Base-by-base conservation (phyloP, 2,113 vertebrate species). In the Mastomys coucha region DNA sequence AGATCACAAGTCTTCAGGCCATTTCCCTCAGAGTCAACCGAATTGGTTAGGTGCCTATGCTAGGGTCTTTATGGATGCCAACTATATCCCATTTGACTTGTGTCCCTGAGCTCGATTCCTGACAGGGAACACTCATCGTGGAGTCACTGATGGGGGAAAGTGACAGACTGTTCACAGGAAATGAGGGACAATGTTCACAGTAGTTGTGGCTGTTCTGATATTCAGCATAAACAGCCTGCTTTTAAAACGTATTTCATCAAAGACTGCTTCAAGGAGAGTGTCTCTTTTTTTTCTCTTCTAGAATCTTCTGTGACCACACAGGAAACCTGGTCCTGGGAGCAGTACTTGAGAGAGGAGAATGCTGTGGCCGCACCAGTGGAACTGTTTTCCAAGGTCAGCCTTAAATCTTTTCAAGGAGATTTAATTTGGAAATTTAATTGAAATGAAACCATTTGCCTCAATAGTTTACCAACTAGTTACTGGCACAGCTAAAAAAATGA, bases 351-450 rank as follows among this genome's bases (percentile, higher is more conserved):
- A 19, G 96, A 96, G 42, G 70, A 88, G 80, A 91, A 92, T 26
- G 88, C 95, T 1, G 1, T 65, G 8, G 96, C 95, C 1, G 88
- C 95, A 2, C 95, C 95, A 0, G 45, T 88, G 7, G 93, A 96
- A 39, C 95, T 97, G 20, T 97, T 96, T 96, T 93, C 96, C 49
- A 96, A 96, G 97, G 97, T 97, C 45, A 97, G 69, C 53, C 67
- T n/a, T 17, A 75, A 42, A 49, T 2, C 6, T 90, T 58, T 75
- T 93, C 56, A 42, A 17, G n/a, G n/a, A 13, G 58, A 42, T 84
- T 63, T 63, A 63, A 42, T 63, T 93, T 20, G 31, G 63, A 63
- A 22, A 45, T 84, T 69, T 85, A 69, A 63, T 36, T 67, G 20
- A 88, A 42, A 78, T 36, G 5, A 76, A 72, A 36, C 72, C 1